These are phyloP conservation scores for Helostoma temminkii DNA, from an alignment of 2,797 vertebrate genomes.

Conservation along the genomic window DNA sequence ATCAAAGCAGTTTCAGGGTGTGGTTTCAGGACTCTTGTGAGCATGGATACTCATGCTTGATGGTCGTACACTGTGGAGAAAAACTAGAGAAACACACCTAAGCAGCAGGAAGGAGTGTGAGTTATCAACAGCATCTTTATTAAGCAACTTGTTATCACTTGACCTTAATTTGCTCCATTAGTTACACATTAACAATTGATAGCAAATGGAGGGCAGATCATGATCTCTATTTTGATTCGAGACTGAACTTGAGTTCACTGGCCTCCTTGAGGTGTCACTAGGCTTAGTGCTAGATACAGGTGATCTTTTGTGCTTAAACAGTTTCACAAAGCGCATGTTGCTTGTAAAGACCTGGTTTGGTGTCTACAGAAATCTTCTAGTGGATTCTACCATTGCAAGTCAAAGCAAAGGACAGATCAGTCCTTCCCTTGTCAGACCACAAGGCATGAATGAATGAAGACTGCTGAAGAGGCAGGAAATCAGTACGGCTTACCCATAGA, in stretches of 20 bases:
- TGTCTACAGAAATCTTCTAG: constrained; percentile 30
- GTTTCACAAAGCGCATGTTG: background rate
- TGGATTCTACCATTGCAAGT: constrained; percentile 42
- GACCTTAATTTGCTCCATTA: background rate
- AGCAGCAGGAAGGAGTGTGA: background rate
- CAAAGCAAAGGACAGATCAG: constrained; percentile 39
- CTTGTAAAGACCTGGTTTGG: constrained; percentile 29
- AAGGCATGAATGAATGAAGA: constrained; percentile 40
- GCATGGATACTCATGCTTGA: background rate
- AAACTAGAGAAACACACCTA: background rate
- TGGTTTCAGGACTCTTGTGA: background rate
- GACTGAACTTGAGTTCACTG: background rate
- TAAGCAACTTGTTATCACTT: no score
- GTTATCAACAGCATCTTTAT: no score
- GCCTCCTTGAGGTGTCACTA: background rate
- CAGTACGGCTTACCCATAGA: constrained; percentile 41
- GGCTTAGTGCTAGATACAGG: background rate
- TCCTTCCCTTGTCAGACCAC: constrained; percentile 48
- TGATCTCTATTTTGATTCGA: background rate
- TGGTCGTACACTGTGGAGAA: background rate
- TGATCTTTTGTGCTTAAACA: background rate
- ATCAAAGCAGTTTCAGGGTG: background rate
- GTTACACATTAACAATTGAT: background rate
- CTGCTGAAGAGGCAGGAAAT: constrained; percentile 39
- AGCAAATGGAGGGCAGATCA: background rate